A percentile compares a stretch with the other conserved stretches of the same genome.
phyloP scores from a whole-genome alignment of 2,113 vertebrate species.

The Bos indicus region DNA sequence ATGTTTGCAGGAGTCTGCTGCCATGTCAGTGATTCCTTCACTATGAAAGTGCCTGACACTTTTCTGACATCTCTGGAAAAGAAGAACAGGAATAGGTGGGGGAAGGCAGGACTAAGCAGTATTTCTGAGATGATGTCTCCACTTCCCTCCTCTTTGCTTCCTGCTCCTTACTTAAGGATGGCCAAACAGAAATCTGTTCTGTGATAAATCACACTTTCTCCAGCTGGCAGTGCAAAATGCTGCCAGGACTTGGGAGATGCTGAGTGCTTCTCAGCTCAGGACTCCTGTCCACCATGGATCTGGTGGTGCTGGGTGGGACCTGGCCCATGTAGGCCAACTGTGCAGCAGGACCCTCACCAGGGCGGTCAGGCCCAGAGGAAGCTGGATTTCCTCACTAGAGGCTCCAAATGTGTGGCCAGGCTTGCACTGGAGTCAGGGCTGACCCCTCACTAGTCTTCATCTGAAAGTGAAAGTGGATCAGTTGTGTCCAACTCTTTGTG shows the following conservation, averaged over 20 bases:
- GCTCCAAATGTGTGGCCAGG: background rate
- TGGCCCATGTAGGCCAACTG: accelerated
- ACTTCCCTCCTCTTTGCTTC: background rate
- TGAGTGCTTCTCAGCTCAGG: background rate
- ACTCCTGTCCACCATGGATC: background rate
- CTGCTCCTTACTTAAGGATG: constrained; percentile 1
- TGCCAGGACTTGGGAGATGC: background rate
- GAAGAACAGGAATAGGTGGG: background rate
- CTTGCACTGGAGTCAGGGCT: background rate
- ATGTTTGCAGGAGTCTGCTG: constrained; percentile 50
- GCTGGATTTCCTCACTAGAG: accelerated
- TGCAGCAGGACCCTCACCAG: background rate
- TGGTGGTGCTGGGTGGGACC: background rate
- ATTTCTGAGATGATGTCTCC: background rate
- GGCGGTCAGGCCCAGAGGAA: background rate
- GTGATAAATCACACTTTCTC: constrained; percentile 56
- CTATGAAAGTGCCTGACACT: constrained; percentile 51
- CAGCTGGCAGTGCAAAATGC: constrained; percentile 32
- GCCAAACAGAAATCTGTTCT: constrained; percentile 9
- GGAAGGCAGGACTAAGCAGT: constrained; percentile 36
- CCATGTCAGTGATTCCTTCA: constrained; percentile 60
- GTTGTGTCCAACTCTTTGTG: background rate
- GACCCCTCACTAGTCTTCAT: background rate
- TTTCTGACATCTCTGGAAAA: background rate
- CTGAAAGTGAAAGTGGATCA: background rate